phyloP scores from a whole-genome alignment of 1,140 invertebrate species.

The Brachionus sp. region DNA sequence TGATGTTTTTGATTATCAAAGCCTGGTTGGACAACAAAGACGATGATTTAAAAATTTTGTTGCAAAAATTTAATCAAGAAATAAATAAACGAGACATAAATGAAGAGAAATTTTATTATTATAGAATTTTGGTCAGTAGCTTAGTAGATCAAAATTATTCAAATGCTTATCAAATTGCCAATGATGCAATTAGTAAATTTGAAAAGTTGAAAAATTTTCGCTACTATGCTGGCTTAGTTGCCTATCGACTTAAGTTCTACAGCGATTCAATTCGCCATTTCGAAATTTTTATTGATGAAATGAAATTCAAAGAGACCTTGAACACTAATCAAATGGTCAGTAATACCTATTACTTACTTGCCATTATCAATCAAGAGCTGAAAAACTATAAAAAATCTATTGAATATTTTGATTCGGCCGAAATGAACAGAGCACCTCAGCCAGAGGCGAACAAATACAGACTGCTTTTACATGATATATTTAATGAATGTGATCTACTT shows the following conservation, averaged over 20 bases:
- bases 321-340: conserved; percentile 13
- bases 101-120: background rate
- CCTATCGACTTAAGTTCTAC: background rate
- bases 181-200: background rate
- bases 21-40: background rate
- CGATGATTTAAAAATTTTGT: background rate
- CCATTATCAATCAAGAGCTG: background rate
- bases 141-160: background rate
- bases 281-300: background rate
- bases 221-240: background rate
- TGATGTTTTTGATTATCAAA: background rate
- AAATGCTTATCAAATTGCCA: background rate
- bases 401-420: conserved; percentile 19
- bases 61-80: background rate
- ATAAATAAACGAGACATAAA: background rate
- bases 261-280: background rate
- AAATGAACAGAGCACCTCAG: background rate
- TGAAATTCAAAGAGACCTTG: background rate
- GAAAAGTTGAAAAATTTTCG: background rate
- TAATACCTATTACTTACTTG: background rate
- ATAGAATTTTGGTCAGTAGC: background rate
- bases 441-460: background rate
- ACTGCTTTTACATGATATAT: background rate
- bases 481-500: background rate
- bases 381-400: conserved; percentile 34